Base-by-base conservation (phyloP, 2,888 invertebrate genomes). In the Entomobrya multifasciata region DNA sequence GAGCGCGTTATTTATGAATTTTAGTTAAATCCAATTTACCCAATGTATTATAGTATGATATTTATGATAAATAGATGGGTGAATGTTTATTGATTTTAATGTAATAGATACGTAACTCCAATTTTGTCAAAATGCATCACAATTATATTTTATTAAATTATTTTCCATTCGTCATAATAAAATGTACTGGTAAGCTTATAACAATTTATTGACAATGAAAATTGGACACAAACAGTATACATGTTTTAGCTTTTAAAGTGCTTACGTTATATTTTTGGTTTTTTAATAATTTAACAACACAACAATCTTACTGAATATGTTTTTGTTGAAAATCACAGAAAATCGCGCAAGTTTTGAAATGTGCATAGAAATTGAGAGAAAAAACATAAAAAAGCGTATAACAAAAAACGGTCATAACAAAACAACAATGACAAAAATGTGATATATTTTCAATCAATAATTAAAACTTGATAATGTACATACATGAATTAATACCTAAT, bases 321-420 rank as follows among this genome's bases (percentile, higher is more conserved):
- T 72, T 70, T 72, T 49, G 47, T 67, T 67, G 44, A 86, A 86
- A 86, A 86, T 86, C 86, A 86, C 86, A 86, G 86, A 81, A 81
- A 74, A 81, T 81, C 81, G 86, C 81, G 74, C 65, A 81, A 76
- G 65, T 70, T 36, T 65, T 49, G 5, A 70, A 67, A 70, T 15
- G 55, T 70, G 70, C 67, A 70, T 80, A 80, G 67, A 80, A 80
- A 80, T 55, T n/a, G 41, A 80, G 55, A 55, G 65, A 65, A 79
- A 30, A n/a, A 80, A 80, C 67, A 62, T 78, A 76, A 55, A 70
- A 80, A 80, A 80, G 67, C 70, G 70, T 80, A 70, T 80, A 70
- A 80, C 70, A 80, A 72, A 72, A 72, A 20, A 72, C 36, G 47
- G 20, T 10, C 11, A 47, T 41, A 22, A 47, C 22, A 47, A 72